Percentiles rank a stretch among this genome's conserved stretches.
These are phyloP conservation scores for Polyergus mexicanus DNA, from an alignment of 1,140 invertebrate species.

Conservation along the genomic window DNA sequence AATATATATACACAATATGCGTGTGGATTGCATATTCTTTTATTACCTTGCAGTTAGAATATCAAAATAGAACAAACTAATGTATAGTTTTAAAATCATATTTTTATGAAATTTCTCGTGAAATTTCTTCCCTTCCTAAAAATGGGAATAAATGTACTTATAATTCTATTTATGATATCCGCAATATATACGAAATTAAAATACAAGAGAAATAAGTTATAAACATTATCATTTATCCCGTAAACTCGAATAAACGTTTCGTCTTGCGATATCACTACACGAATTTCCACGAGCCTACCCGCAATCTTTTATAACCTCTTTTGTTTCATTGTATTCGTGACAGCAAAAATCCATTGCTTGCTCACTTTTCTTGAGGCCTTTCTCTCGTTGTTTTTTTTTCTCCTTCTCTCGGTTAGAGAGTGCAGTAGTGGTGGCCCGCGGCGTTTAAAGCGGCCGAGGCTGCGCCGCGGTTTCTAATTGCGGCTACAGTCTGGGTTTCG, in stretches of 20 bases:
- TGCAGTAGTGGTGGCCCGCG: slow-evolving; percentile 55
- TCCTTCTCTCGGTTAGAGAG: background rate
- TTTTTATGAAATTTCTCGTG: background rate
- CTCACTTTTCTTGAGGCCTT: background rate
- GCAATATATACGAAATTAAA: background rate
- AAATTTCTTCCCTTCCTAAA: background rate
- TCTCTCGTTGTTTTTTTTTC: background rate
- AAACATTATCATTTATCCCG: background rate
- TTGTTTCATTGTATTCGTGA: background rate
- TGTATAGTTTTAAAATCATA: background rate
- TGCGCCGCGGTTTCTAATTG: slow-evolving; percentile 71
- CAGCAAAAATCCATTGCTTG: slow-evolving; percentile 1
- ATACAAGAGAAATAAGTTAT: background rate
- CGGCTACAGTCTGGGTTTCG: slow-evolving; percentile 62
- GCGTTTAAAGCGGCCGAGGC: slow-evolving; percentile 48
- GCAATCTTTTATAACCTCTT: slow-evolving; percentile 54
- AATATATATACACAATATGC: background rate
- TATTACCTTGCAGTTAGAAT: background rate
- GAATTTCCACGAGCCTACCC: background rate
- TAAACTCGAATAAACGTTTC: background rate
- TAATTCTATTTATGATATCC: background rate
- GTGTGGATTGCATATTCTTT: background rate
- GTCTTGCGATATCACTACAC: background rate
- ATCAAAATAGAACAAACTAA: background rate
- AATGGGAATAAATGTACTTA: background rate